Evolutionary conservation across 2,113 vertebrate species (phyloP).

Genomic region (Rhipidura dahli): DNA sequence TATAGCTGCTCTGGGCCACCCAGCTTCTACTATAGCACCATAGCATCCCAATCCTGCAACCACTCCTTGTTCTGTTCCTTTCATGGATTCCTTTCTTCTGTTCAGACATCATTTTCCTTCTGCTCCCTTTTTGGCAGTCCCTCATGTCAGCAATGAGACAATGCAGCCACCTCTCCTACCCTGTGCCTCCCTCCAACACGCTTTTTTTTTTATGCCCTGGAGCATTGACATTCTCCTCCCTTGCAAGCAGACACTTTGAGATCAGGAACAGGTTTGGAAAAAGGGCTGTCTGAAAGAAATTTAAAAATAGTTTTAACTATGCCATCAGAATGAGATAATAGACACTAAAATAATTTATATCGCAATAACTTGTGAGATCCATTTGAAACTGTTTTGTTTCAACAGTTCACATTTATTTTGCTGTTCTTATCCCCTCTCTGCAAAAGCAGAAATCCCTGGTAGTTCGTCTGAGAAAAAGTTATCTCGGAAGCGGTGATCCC

Average conservation of each 20-base stretch:
- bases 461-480: not conserved
- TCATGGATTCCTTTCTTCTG: not conserved
- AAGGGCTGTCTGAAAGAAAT: not conserved
- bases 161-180: not conserved
- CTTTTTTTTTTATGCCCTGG: not conserved
- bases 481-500: not conserved
- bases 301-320: not conserved
- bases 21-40: not conserved
- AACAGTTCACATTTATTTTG: not conserved
- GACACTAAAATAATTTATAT: not conserved
- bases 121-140: not conserved
- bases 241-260: not conserved
- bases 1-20: not conserved
- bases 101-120: not conserved
- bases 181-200: accelerated
- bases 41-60: not conserved
- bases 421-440: not conserved
- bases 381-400: not conserved
- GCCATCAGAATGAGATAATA: not conserved
- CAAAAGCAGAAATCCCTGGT: not conserved
- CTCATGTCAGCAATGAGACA: not conserved
- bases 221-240: not conserved
- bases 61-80: not conserved
- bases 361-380: not conserved
- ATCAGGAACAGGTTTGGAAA: not conserved